phyloP scores from a whole-genome alignment of 2,888 invertebrate species.

The Drosophila putrida region DNA sequence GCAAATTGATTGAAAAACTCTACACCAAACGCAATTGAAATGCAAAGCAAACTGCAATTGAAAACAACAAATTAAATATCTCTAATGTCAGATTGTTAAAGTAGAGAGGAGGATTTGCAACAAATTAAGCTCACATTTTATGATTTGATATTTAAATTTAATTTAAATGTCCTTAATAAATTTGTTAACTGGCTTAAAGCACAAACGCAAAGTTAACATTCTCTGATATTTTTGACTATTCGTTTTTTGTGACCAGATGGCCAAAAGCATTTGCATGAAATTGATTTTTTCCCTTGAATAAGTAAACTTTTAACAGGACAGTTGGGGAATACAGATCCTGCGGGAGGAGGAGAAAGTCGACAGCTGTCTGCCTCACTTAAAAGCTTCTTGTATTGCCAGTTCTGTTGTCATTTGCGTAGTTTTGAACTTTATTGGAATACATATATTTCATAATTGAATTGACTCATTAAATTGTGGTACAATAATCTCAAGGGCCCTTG shows the following conservation, averaged over 20 bases:
- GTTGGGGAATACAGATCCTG: constrained; percentile 1
- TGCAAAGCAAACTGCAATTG: constrained; percentile 26
- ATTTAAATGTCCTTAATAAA: background rate
- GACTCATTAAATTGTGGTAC: constrained; percentile 34
- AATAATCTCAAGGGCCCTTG: constrained; percentile 11
- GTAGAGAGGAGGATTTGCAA: background rate
- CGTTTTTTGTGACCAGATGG: constrained; percentile 32
- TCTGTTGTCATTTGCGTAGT: constrained; percentile 5
- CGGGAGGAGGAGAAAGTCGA: constrained; percentile 14
- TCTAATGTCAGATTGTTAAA: constrained; percentile 14
- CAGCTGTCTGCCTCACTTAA: constrained; percentile 31
- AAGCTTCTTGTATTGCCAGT: constrained; percentile 13
- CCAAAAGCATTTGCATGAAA: constrained; percentile 53
- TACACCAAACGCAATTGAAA: constrained; percentile 34
- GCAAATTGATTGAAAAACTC: constrained; percentile 40
- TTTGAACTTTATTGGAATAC: constrained; percentile 15
- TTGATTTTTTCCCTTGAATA: constrained; percentile 33
- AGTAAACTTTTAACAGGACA: constrained; percentile 27
- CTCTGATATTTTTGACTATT: background rate
- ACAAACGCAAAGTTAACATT: background rate
- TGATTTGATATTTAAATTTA: background rate
- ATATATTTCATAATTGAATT: constrained; percentile 46
- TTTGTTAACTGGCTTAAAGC: background rate
- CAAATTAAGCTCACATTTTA: background rate
- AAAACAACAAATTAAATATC: constrained; percentile 32